Evolutionary conservation across 2,113 vertebrate species (phyloP), one percentile per base, ranked within the genome.

Genomic region (Gobiocypris rarus): DNA sequence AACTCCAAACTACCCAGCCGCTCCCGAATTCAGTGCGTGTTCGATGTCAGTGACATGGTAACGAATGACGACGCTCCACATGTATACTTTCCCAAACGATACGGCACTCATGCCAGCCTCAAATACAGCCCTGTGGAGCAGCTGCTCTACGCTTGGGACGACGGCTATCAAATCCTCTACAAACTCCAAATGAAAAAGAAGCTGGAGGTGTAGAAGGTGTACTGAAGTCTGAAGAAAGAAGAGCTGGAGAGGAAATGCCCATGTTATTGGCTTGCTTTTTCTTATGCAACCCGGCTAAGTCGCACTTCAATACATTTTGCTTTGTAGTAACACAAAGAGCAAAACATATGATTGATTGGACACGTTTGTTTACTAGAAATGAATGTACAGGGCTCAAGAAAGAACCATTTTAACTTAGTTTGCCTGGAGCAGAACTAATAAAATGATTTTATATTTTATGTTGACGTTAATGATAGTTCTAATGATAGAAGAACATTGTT

Each of bases 91-190:
- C 98, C 98, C 54, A 97, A 97, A 75, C 95, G 98, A 26, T 98
- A 98, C 0, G 97, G 97, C 10, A 93, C 96, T 34, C 97, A 98
- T 63, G 94, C 98, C 86, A 97, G 97, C 88, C 93, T 99, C 87
- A 98, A 98, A 92, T 99, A 99, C 89, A 98, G 94, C 89, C 97
- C 97, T 7, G 91, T 85, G 0, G 97, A 99, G 92, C 94, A 96
- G 90, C 95, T 97, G 90, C 92, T 99, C 63, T 99, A 99, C 0
- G 97, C 97, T 85, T 99, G 98, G 98, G 98, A 99, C 0, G 97
- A 99, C 0, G 98, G 98, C 77, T 98, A 99, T 92, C 98, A 99
- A 93, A 96, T 99, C 88, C 93, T 98, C 61, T 99, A 99, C 92
- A 97, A 97, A 90, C 95, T 99, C 75, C 93, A 92, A 89, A 96